Evolutionary conservation across 2,888 invertebrate genomes (phyloP).

Genomic region (Standfussiana lucernea): DNA sequence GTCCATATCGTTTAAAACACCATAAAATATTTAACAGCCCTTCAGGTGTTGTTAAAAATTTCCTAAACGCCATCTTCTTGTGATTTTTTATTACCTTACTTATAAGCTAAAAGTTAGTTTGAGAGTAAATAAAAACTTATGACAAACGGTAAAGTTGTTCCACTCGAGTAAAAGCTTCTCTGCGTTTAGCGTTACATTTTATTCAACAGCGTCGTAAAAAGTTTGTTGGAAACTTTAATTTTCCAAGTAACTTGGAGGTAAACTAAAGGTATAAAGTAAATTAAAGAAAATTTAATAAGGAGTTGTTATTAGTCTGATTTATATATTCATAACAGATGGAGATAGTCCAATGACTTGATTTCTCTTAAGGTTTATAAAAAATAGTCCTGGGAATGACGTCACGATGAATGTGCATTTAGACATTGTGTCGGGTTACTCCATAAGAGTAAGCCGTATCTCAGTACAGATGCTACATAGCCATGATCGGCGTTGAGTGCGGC

Average conservation of each 20-base stretch:
- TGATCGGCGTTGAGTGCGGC: too few relatives aligned
- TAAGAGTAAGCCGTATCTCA: too few relatives aligned
- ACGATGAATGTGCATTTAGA: too few relatives aligned
- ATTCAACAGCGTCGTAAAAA: conserved; percentile 58
- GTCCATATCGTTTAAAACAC: conserved; percentile 48
- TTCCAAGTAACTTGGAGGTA: conserved; percentile 29
- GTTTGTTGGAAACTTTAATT: conserved; percentile 54
- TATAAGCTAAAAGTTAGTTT: conserved; percentile 64
- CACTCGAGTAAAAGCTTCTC: conserved; percentile 55
- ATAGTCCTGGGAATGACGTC: background rate
- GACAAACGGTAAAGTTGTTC: conserved; percentile 58
- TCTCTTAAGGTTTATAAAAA: too few relatives aligned
- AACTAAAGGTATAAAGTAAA: conserved; percentile 36
- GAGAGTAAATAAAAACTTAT: conserved; percentile 66
- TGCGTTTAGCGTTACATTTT: conserved; percentile 57
- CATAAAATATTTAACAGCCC: conserved; percentile 55
- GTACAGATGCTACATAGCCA: too few relatives aligned
- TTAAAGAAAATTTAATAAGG: conserved; percentile 9
- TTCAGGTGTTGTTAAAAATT: conserved; percentile 45
- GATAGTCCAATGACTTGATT: background rate
- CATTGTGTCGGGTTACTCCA: too few relatives aligned
- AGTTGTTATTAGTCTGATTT: conserved; percentile 1
- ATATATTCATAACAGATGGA: background rate
- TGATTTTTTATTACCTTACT: conserved; percentile 61
- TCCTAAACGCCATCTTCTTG: conserved; percentile 51